Base-by-base conservation (phyloP, 2,797 vertebrate genomes). In the Siniperca scherzeri region DNA sequence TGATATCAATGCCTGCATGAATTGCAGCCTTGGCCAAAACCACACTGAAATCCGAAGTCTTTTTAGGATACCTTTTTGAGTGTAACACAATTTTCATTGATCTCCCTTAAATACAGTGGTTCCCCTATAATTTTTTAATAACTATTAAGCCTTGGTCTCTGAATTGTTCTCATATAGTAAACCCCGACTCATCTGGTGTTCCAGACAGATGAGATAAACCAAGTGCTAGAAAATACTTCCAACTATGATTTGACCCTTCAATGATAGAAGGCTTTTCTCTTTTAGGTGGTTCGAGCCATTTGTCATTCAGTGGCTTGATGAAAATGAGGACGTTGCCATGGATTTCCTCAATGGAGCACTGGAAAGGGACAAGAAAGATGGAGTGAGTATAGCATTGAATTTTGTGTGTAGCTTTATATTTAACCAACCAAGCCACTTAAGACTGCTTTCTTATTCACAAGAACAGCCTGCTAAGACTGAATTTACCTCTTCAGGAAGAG, bases 291-390 rank as follows among this genome's bases (percentile, higher is more conserved):
- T 99, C 73, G 98, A 99, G 80, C 97, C 99, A 5, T 99, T 99
- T 91, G 99, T 99, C 82, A 98, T 99, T 88, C 98, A 99, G 92
- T 99, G 99, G 99, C 95, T 99, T 70, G 98, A 97, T 89, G 99
- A 99, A 94, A 99, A 99, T 21, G 99, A 99, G 92, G 98, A 97
- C 10, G 97, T 99, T 25, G 97, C 98, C 74, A 97, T 98, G 97
- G 99, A 99, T 86, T 99, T 99, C 91, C 96, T 99, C 74, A 97
- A 98, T 12, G 98, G 97, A 64, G 99, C 99, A 0, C 94, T 99
- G 86, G 98, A 96, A 94, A 97, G 98, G 86, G 99, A 99, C 93
- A 99, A 99, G 92, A 99, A 99, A 89, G 98, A 99, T 4, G 99
- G 98, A 88, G 98, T 99, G 86, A 97, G 98, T 94, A 82, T 62